These are phyloP conservation scores for Saiga tatarica DNA, from an alignment of 2,113 vertebrate species.

Conservation along the genomic window DNA sequence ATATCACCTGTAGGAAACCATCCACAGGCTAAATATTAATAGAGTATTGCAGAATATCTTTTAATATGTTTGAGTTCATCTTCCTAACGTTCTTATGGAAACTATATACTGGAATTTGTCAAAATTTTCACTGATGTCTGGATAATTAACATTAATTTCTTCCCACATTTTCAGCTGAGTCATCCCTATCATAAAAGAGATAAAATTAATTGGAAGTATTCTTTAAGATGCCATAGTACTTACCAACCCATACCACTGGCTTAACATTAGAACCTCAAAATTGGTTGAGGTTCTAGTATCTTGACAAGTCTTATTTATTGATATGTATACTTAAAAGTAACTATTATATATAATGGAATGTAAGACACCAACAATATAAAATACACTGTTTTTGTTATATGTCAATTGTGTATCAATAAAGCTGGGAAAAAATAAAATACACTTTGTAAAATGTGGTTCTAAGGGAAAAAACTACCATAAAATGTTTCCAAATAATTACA, in stretches of 20 bases:
- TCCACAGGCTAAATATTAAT: background rate
- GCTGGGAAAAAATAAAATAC: background rate
- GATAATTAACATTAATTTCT: background rate
- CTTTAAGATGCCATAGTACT: background rate
- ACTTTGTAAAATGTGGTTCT: background rate
- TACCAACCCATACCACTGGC: background rate
- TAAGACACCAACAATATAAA: background rate
- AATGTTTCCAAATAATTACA: background rate
- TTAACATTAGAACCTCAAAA: background rate
- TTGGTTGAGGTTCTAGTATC: background rate
- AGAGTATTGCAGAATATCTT: background rate
- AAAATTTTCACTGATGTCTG: background rate
- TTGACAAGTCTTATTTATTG: background rate
- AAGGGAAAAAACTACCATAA: background rate
- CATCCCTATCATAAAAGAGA: background rate
- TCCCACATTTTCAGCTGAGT: background rate
- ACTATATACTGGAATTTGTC: background rate
- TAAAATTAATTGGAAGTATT: background rate
- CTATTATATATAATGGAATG: background rate
- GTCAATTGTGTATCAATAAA: background rate
- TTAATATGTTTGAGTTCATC: background rate
- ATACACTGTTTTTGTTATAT: background rate
- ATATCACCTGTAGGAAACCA: background rate
- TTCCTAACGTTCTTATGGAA: slow-evolving; percentile 7
- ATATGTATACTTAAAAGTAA: background rate